Percentiles rank a stretch among this genome's conserved stretches.
These are phyloP conservation scores for Eulemur rufifrons DNA, from an alignment of 2,113 vertebrate species.

Conservation along the genomic window DNA sequence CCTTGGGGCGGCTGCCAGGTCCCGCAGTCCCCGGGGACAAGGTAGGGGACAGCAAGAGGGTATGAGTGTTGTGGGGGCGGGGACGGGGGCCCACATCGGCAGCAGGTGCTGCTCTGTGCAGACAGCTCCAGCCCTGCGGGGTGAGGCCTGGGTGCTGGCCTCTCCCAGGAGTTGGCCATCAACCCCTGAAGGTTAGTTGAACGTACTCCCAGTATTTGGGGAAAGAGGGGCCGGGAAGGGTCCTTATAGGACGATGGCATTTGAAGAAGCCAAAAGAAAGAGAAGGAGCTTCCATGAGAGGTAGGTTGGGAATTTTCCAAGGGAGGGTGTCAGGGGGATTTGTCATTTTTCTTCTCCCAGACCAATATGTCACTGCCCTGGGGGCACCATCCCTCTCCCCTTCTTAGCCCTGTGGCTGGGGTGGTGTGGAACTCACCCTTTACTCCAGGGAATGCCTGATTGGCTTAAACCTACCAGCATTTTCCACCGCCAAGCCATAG, in stretches of 20 bases:
- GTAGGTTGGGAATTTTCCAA: background rate
- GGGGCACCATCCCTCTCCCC: too few relatives aligned
- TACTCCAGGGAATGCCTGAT: background rate
- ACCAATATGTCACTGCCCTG: background rate
- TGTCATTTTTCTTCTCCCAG: background rate
- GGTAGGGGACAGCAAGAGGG: background rate
- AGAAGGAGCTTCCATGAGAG: background rate
- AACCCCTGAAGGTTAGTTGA: background rate
- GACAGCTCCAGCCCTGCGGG: background rate
- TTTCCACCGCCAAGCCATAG: background rate
- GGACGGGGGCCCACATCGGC: background rate
- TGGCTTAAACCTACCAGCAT: background rate
- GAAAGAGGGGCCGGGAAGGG: too few relatives aligned
- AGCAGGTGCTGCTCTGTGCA: background rate
- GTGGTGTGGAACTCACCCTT: background rate
- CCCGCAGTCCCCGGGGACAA: background rate
- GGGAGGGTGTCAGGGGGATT: background rate
- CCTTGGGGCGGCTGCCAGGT: too few relatives aligned
- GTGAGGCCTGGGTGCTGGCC: background rate
- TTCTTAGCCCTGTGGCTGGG: background rate
- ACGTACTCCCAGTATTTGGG: accelerated
- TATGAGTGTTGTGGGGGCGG: background rate
- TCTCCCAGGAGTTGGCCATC: background rate
- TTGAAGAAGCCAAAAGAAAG: background rate
- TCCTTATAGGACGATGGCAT: background rate